Evolutionary conservation across 2,888 invertebrate genomes (phyloP).

Genomic region (Stenoptilia bipunctidactyla): DNA sequence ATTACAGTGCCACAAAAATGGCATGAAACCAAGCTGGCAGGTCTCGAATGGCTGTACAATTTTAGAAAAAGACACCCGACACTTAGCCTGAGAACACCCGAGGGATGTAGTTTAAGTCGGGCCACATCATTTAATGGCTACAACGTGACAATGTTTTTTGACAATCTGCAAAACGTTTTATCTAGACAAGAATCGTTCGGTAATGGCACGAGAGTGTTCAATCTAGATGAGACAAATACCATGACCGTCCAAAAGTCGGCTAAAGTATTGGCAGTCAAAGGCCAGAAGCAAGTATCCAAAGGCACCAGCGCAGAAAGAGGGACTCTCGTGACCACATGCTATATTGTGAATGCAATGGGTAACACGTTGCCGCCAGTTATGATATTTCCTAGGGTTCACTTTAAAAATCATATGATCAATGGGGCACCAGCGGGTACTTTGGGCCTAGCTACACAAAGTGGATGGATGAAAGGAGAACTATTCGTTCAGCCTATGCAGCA

Average conservation of each 20-base stretch:
- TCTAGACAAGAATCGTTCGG: not conserved
- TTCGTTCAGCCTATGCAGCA: constrained; percentile 27
- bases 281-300: no score
- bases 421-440: constrained; percentile 7
- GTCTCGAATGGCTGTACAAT: constrained; percentile 4
- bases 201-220: constrained; percentile 6
- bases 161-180: constrained; percentile 5
- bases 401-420: no score
- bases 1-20: constrained; percentile 5
- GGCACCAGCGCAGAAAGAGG: no score
- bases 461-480: constrained; percentile 31
- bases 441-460: constrained; percentile 14
- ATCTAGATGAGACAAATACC: constrained; percentile 9
- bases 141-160: constrained; percentile 7
- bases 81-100: constrained; percentile 6
- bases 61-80: constrained; percentile 4
- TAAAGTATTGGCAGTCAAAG: no score
- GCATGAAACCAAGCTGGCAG: constrained; percentile 5
- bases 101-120: constrained; percentile 8
- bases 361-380: no score
- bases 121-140: constrained; percentile 7
- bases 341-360: no score
- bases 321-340: no score
- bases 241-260: constrained; percentile 7
- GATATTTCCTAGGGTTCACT: no score